These are phyloP conservation scores for Felis chaus DNA, from an alignment of 2,113 vertebrate genomes.

Conservation along the genomic window DNA sequence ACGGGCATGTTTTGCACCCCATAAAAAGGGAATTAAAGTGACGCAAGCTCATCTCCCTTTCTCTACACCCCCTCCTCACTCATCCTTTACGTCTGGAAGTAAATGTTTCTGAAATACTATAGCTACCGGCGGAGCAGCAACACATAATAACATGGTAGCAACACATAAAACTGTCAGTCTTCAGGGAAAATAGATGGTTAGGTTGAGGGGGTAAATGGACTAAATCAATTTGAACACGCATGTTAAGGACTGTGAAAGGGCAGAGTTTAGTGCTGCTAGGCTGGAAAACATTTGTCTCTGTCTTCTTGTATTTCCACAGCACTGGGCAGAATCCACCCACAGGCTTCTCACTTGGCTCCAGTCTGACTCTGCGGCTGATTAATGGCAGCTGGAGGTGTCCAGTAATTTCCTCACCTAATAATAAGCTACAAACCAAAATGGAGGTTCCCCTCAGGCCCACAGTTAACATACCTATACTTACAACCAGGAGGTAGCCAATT, in stretches of 20 bases:
- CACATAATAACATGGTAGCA: slow-evolving; percentile 91
- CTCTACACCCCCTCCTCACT: slow-evolving; percentile 11
- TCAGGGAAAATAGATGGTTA: slow-evolving; percentile 88
- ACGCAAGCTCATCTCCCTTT: neutral
- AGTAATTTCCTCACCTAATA: slow-evolving; percentile 91
- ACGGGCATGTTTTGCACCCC: slow-evolving; percentile 50
- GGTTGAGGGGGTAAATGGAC: slow-evolving; percentile 87
- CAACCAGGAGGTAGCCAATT: neutral
- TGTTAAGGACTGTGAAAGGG: slow-evolving; percentile 86
- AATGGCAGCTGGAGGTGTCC: slow-evolving; percentile 95
- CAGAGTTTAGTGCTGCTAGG: slow-evolving; percentile 84
- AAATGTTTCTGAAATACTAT: slow-evolving; percentile 90
- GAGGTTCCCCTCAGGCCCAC: slow-evolving; percentile 80
- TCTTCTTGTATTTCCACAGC: slow-evolving; percentile 88
- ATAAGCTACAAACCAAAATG: slow-evolving; percentile 86
- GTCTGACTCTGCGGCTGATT: slow-evolving; percentile 92
- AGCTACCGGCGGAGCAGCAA: slow-evolving; percentile 88
- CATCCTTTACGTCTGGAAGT: slow-evolving; percentile 87
- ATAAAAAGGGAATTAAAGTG: slow-evolving; percentile 43
- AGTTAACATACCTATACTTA: slow-evolving; percentile 61
- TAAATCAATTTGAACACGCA: slow-evolving; percentile 92
- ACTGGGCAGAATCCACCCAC: slow-evolving; percentile 85
- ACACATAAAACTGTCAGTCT: slow-evolving; percentile 93
- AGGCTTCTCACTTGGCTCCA: slow-evolving; percentile 91
- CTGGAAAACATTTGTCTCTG: slow-evolving; percentile 91